A percentile compares a stretch with the other conserved stretches of the same genome.
These are phyloP conservation scores for Dipodomys merriami DNA, from an alignment of 2,113 vertebrate genomes.

Conservation along the genomic window DNA sequence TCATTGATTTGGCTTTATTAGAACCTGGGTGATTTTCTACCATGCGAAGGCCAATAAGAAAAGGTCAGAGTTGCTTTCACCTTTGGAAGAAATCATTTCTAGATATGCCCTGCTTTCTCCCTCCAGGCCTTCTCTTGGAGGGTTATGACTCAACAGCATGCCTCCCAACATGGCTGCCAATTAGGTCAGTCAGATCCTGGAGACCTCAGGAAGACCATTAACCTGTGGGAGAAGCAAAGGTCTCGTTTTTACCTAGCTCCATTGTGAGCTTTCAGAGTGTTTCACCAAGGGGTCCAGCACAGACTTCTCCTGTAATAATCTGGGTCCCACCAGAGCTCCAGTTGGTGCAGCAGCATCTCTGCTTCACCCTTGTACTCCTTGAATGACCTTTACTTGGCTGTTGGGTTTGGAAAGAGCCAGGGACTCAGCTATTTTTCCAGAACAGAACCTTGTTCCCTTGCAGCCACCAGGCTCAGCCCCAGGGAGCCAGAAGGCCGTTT, in stretches of 20 bases:
- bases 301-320: conserved; percentile 38
- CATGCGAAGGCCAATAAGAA: conserved; percentile 53
- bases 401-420: background rate
- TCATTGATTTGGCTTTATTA: conserved; percentile 74
- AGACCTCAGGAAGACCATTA: background rate
- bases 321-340: conserved; percentile 78
- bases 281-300: background rate
- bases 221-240: background rate
- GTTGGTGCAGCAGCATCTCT: conserved; percentile 61
- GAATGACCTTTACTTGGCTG: conserved; percentile 45
- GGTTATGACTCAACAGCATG: background rate
- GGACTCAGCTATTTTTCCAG: background rate
- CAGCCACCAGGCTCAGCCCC: background rate
- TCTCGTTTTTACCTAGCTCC: background rate
- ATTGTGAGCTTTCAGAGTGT: background rate
- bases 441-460: background rate
- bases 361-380: conserved; percentile 64
- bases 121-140: conserved; percentile 1
- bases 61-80: conserved; percentile 72
- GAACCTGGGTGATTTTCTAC: conserved; percentile 56
- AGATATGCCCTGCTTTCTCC: background rate
- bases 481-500: background rate
- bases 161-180: background rate
- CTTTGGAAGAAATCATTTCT: conserved; percentile 66
- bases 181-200: background rate